Conservation (phyloP, 2,797 vertebrate genomes). For the Sphenopsis melanotis region DNA sequence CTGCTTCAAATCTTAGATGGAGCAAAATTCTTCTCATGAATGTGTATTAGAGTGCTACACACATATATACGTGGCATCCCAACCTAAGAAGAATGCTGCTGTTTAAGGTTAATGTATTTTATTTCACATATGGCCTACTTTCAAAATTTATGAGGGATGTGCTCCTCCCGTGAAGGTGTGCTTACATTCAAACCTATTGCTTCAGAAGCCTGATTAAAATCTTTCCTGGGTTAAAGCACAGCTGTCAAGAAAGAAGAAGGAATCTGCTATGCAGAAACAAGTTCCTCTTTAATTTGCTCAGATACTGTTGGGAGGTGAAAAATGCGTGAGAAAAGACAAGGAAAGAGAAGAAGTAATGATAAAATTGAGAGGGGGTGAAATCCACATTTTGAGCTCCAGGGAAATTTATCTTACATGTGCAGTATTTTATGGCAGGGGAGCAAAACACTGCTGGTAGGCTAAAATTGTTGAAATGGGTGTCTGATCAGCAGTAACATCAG, state of each 20-base stretch:
- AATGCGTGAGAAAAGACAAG: neutral
- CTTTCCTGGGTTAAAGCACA: neutral
- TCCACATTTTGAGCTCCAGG: neutral
- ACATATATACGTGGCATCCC: fast-evolving
- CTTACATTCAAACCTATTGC: neutral
- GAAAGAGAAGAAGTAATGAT: neutral
- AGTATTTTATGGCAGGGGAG: neutral
- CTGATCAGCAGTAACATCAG: neutral
- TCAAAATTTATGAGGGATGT: neutral
- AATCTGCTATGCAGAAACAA: neutral
- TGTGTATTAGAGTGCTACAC: neutral
- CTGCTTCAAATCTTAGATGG: neutral
- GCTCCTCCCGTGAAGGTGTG: neutral
- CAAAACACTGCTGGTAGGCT: neutral
- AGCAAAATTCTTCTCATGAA: neutral
- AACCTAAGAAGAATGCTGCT: neutral
- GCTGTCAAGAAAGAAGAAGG: neutral
- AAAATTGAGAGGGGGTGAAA: neutral
- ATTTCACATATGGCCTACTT: neutral
- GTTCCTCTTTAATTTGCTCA: neutral
- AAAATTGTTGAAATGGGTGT: neutral
- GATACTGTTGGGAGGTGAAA: neutral
- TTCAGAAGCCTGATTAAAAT: neutral
- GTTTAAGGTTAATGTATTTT: neutral
- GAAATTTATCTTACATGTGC: neutral